A percentile compares a stretch with the other conserved stretches of the same genome.
Evolutionary conservation across 2,113 vertebrate genomes (phyloP).

Genomic region (Acanthochromis polyacanthus): DNA sequence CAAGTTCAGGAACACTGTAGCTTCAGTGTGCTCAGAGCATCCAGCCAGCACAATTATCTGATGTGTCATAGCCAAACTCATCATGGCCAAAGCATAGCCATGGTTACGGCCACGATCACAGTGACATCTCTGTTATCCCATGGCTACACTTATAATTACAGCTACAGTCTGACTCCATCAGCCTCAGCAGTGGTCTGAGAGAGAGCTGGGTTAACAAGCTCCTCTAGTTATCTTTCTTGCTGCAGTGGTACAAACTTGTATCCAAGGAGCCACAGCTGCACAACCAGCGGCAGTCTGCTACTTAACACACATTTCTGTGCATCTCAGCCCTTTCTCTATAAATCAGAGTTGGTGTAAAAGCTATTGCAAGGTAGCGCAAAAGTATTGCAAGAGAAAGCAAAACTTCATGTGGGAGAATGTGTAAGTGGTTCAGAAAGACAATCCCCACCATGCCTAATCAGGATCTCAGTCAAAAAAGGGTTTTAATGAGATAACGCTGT

Average conservation of each 20-base stretch:
- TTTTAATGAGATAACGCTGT: neutral
- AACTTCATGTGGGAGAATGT: neutral
- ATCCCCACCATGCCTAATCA: neutral
- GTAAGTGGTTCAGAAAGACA: neutral
- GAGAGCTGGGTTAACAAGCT: neutral
- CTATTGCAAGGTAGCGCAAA: too few species aligned
- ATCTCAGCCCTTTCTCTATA: neutral
- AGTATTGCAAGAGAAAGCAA: neutral
- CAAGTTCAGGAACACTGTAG: neutral
- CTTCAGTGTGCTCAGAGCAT: neutral
- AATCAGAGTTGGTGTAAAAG: neutral
- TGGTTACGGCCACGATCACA: neutral
- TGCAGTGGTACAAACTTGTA: neutral
- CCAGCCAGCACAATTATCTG: neutral
- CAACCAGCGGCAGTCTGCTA: neutral
- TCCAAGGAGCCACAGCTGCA: neutral
- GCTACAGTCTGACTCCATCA: slow-evolving; percentile 2
- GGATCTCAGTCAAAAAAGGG: neutral
- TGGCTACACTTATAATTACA: neutral
- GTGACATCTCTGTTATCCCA: neutral
- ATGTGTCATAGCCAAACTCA: slow-evolving; percentile 2
- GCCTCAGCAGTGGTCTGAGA: neutral
- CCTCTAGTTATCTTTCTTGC: neutral
- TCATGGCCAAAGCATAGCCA: neutral
- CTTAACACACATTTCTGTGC: neutral